Percentiles rank a stretch among this genome's conserved stretches.
Conservation (phyloP, 2,113 vertebrate genomes). For the Solenodon paradoxus region DNA sequence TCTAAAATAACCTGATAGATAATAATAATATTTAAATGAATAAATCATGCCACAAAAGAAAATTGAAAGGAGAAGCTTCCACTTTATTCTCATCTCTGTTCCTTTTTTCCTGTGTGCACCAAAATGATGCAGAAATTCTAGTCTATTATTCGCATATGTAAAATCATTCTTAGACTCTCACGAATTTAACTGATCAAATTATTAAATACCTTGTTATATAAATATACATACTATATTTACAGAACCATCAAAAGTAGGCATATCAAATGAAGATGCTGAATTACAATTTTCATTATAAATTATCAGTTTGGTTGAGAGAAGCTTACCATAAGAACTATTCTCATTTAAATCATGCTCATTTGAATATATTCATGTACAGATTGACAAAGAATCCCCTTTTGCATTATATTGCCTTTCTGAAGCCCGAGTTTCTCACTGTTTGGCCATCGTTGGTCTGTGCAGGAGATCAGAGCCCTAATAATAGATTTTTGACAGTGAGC, state of each 20-base stretch:
- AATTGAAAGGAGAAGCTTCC: slow-evolving; percentile 50
- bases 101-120: not conserved
- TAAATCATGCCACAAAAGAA: slow-evolving; percentile 30
- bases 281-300: slow-evolving; percentile 77
- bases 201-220: slow-evolving; percentile 32
- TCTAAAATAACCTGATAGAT: slow-evolving; percentile 39
- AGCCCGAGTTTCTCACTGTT: slow-evolving; percentile 70
- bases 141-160: not conserved
- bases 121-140: slow-evolving; percentile 52
- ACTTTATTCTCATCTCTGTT: slow-evolving; percentile 55
- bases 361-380: slow-evolving; percentile 79
- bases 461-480: slow-evolving; percentile 88
- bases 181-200: slow-evolving; percentile 22
- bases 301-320: slow-evolving; percentile 77
- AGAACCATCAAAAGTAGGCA: slow-evolving; percentile 55
- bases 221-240: not conserved
- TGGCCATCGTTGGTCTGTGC: slow-evolving; percentile 79
- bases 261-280: slow-evolving; percentile 61
- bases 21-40: slow-evolving; percentile 44
- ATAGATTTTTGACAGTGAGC: slow-evolving; percentile 89
- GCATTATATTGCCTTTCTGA: slow-evolving; percentile 67
- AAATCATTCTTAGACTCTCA: slow-evolving; percentile 6
- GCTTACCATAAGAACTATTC: slow-evolving; percentile 72
- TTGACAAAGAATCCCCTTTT: slow-evolving; percentile 77
- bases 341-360: slow-evolving; percentile 73